Base-by-base conservation (phyloP, 2,113 vertebrate species). In the Coracopsis vasa region DNA sequence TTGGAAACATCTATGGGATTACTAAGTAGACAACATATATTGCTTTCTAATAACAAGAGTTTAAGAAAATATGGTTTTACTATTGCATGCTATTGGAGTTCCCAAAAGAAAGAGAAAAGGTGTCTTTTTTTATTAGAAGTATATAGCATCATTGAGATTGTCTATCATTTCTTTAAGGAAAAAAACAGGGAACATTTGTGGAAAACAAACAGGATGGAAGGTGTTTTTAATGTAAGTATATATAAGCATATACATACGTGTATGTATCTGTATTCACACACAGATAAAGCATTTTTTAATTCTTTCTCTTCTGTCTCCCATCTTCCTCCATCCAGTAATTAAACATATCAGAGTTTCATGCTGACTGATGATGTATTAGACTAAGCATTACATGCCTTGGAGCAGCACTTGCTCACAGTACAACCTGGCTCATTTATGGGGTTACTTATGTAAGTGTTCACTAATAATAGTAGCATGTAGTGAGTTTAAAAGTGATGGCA, bases 381-480 rank as follows among this genome's bases (percentile, higher is more conserved):
- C 35, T 45, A 90, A 62, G 33, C 33, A 50, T 74, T 75, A 39
- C 10, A 35, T 54, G 70, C 21, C 69, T 92, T 79, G 51, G 47
- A 86, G 47, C 87, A 90, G 29, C 19, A 33, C 24, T 82, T 72
- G 33, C 23, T 93, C 44, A 27, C 33, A 25, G 41, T 42, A 58
- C 41, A 69, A 51, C 42, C 47, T 74, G 56, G 80, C 29, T 78
- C 51, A 85, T 80, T 81, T 73, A 66, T 53, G 50, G 78, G 33
- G 39, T 71, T 91, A 29, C n/a, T 94, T 91, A 41, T 11, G 15
- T 80, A 91, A 95, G 54, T n/a, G 23, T 66, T 54, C 45, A 39
- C 44, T 79, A 85, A 64, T 75, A 79, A 47, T 11, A 72, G 17
- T 21, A 29, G 20, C 5, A 21, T 60, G 15, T 27, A 91, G 37